Evolutionary conservation across 2,113 vertebrate species (phyloP).

Genomic region (Carlito syrichta): DNA sequence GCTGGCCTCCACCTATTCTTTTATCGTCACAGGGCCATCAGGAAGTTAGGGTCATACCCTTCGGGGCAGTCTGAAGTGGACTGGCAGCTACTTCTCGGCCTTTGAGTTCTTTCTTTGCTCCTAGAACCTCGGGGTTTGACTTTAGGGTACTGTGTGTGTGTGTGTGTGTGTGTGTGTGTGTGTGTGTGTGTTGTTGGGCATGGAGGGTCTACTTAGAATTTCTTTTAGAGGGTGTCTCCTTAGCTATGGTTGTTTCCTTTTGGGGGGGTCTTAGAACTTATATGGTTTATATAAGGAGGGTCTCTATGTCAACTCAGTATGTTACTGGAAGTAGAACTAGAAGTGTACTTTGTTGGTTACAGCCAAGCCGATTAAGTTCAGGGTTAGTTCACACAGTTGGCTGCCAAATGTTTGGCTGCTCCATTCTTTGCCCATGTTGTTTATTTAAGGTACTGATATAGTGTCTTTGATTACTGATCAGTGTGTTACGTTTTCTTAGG

Average conservation of each 20-base stretch:
- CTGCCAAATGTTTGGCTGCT: neutral
- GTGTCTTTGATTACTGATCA: neutral
- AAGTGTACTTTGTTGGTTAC: neutral
- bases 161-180: accelerated
- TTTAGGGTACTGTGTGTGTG: neutral
- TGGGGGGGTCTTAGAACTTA: neutral
- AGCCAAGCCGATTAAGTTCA: neutral
- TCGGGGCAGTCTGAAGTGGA: no score
- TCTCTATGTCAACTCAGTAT: neutral
- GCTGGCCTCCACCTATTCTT: neutral
- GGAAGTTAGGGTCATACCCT: neutral
- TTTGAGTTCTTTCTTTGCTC: neutral
- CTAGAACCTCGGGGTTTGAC: neutral
- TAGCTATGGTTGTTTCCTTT: neutral
- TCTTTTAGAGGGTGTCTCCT: neutral
- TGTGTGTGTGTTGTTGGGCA: neutral
- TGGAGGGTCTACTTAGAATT: neutral
- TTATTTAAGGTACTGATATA: neutral
- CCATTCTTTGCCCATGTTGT: neutral
- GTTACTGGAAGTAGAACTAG: neutral
- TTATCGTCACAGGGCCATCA: neutral
- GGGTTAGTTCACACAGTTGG: neutral
- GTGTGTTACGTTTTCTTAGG: neutral
- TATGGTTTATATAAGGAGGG: neutral
- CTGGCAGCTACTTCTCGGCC: neutral